These are phyloP conservation scores for Penaeus japonicus DNA, from an alignment of 1,140 invertebrate species.

Conservation along the genomic window DNA sequence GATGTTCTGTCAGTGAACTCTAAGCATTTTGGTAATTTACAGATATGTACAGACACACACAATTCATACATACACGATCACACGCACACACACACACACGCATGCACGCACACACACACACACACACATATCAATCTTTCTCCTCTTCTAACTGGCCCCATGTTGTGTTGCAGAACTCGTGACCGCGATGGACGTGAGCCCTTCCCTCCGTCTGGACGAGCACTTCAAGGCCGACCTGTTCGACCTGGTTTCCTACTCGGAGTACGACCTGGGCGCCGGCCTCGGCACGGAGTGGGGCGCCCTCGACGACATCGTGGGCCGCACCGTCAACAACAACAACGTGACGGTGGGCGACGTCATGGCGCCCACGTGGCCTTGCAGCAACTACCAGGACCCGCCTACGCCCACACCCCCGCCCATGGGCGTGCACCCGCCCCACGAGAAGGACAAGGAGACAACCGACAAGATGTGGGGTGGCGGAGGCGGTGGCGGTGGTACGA, in stretches of 20 bases:
- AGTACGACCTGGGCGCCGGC: slow-evolving; percentile 49
- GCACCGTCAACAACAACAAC: slow-evolving; percentile 47
- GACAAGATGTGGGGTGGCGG: slow-evolving; percentile 59
- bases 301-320: slow-evolving; percentile 50
- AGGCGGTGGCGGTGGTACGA: slow-evolving; percentile 37
- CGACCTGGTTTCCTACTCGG: slow-evolving; percentile 51
- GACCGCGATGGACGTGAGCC: slow-evolving; percentile 57
- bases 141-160: too few species aligned
- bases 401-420: slow-evolving; percentile 11
- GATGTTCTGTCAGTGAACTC: too few species aligned
- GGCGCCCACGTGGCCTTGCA: slow-evolving; percentile 43
- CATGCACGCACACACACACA: too few species aligned
- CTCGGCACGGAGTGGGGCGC: slow-evolving; percentile 48
- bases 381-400: slow-evolving; percentile 38
- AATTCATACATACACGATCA: too few species aligned
- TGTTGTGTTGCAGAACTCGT: background rate
- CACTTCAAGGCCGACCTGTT: slow-evolving; percentile 55
- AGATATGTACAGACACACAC: too few species aligned
- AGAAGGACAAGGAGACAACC: slow-evolving; percentile 54
- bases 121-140: too few species aligned
- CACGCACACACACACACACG: too few species aligned
- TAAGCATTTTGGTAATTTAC: too few species aligned
- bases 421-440: background rate
- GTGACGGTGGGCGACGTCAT: slow-evolving; percentile 47
- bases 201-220: slow-evolving; percentile 50